A percentile compares a stretch with the other conserved stretches of the same genome.
These are phyloP conservation scores for Corythoichthys intestinalis DNA, from an alignment of 2,113 vertebrate genomes.

Conservation along the genomic window DNA sequence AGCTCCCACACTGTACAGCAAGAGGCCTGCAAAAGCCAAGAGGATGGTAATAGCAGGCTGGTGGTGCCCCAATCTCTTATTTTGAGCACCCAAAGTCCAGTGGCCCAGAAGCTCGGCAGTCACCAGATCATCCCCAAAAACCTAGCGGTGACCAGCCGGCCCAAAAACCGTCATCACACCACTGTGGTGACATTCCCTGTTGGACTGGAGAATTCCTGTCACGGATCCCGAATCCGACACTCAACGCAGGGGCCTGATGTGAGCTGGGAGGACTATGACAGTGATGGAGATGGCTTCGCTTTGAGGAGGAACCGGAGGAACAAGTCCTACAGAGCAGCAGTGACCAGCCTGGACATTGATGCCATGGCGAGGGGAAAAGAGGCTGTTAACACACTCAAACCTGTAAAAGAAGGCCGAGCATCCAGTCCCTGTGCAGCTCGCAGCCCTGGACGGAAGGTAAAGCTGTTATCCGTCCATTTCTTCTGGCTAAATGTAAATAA, in stretches of 20 bases:
- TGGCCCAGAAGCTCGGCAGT: constrained; percentile 75
- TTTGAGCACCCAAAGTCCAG: constrained; percentile 82
- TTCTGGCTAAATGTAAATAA: neutral
- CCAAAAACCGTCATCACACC: constrained; percentile 78
- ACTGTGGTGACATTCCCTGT: constrained; percentile 71
- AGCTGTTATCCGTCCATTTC: neutral
- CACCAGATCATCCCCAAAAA: constrained; percentile 86
- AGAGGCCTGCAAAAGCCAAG: accelerated
- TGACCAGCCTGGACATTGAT: constrained; percentile 64
- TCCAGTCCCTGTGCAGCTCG: constrained; percentile 31
- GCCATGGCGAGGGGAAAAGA: neutral
- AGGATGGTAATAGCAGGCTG: neutral
- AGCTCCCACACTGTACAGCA: neutral
- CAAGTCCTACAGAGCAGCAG: constrained; percentile 85
- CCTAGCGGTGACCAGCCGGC: constrained; percentile 74
- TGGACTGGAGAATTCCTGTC: constrained; percentile 39
- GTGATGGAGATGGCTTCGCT: constrained; percentile 41
- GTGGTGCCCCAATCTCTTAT: constrained; percentile 47
- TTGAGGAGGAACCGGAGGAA: constrained; percentile 83
- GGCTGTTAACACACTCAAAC: constrained; percentile 50
- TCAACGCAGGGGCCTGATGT: constrained; percentile 50
- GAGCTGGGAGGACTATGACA: constrained; percentile 75
- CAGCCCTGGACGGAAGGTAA: constrained; percentile 59
- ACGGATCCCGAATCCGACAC: constrained; percentile 23
- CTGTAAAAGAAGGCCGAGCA: constrained; percentile 58